A percentile compares a stretch with the other conserved stretches of the same genome.
Conservation (phyloP, 2,888 invertebrate genomes). For the Antheraea yamamai region DNA sequence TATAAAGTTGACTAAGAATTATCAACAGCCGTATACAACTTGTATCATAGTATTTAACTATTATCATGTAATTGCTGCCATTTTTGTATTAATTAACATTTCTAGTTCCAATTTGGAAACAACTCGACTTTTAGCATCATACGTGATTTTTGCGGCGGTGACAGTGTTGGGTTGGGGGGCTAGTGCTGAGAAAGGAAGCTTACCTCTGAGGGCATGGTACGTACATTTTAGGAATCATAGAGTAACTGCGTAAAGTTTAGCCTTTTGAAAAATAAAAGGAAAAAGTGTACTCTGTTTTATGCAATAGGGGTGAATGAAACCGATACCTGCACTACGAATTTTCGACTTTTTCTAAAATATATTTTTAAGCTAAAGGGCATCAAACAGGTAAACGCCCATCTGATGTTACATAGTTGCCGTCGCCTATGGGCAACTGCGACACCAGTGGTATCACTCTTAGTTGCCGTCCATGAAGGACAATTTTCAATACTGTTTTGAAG, state of each 20-base stretch:
- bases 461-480: too few relatives aligned
- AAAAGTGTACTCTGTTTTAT: neutral
- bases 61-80: neutral
- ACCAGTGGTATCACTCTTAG: too few relatives aligned
- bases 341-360: too few relatives aligned
- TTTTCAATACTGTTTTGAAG: too few relatives aligned
- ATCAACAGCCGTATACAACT: too few relatives aligned
- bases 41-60: too few relatives aligned
- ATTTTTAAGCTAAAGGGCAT: too few relatives aligned
- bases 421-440: too few relatives aligned
- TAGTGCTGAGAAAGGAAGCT: constrained; percentile 51
- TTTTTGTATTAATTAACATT: constrained; percentile 16
- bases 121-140: constrained; percentile 39
- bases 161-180: constrained; percentile 53
- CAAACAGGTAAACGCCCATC: too few relatives aligned
- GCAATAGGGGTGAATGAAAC: neutral
- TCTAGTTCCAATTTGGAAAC: constrained; percentile 51
- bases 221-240: constrained; percentile 23
- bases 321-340: neutral
- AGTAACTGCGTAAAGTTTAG: neutral
- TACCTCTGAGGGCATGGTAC: constrained; percentile 63
- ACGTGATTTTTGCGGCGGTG: constrained; percentile 37
- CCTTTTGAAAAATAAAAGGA: neutral
- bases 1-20: too few relatives aligned
- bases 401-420: too few relatives aligned